These are phyloP conservation scores for Pyrochroa serraticornis DNA, from an alignment of 2,888 invertebrate genomes.

Conservation along the genomic window DNA sequence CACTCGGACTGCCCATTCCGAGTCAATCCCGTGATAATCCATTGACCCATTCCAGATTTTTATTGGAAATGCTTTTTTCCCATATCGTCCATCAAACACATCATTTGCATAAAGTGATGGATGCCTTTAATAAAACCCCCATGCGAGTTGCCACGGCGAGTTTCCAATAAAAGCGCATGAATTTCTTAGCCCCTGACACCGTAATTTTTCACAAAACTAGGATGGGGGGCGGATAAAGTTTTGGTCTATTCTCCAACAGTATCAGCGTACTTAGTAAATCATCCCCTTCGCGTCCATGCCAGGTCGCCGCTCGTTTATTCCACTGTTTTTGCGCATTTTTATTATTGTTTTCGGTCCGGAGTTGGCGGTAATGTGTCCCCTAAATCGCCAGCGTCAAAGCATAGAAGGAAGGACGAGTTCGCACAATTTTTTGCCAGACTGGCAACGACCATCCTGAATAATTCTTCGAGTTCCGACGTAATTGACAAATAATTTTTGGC, in stretches of 20 bases:
- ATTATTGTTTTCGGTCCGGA: slow-evolving; percentile 40
- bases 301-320: slow-evolving; percentile 5
- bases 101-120: slow-evolving; percentile 22
- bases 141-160: neutral
- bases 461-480: slow-evolving; percentile 9
- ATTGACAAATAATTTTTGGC: slow-evolving; percentile 27
- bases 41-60: neutral
- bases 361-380: slow-evolving; percentile 31
- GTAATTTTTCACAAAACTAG: slow-evolving; percentile 28
- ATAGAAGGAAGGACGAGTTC: slow-evolving; percentile 1
- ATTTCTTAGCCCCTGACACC: slow-evolving; percentile 27
- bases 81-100: slow-evolving; percentile 12
- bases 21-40: too few relatives aligned
- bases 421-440: slow-evolving; percentile 23
- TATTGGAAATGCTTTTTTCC: slow-evolving; percentile 8
- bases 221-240: slow-evolving; percentile 19
- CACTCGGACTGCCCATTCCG: neutral
- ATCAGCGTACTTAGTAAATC: slow-evolving; percentile 39
- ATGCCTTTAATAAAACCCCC: slow-evolving; percentile 23
- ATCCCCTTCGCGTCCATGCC: slow-evolving; percentile 36
- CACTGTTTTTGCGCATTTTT: slow-evolving; percentile 39
- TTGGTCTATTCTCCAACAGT: slow-evolving; percentile 31
- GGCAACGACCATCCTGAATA: slow-evolving; percentile 4
- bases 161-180: neutral
- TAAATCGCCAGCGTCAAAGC: slow-evolving; percentile 32